Evolutionary conservation across 2,113 vertebrate genomes (phyloP).

Genomic region (Calyptommatus sinebrachiatus): DNA sequence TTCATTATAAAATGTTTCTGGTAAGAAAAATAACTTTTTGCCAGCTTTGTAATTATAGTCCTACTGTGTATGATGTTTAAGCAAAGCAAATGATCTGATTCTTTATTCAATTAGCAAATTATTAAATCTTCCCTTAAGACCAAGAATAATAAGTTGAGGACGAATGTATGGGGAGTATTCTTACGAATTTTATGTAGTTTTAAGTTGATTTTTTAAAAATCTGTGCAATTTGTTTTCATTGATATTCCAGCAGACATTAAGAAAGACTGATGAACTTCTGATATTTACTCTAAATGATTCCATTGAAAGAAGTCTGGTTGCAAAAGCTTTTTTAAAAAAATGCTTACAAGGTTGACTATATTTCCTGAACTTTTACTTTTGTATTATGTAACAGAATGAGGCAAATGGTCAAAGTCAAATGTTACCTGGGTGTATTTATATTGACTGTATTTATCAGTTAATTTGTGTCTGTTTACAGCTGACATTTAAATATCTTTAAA

Average conservation of each 20-base stretch:
- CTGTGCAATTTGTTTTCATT: neutral
- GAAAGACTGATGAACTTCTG: neutral
- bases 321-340: neutral
- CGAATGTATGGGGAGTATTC: neutral
- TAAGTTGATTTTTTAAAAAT: slow-evolving; percentile 27
- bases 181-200: slow-evolving; percentile 26
- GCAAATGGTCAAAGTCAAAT: neutral
- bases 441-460: too few species aligned
- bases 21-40: neutral
- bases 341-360: neutral
- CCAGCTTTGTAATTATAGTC: slow-evolving; percentile 8
- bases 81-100: slow-evolving; percentile 13
- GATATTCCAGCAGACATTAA: slow-evolving; percentile 6
- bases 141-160: slow-evolving; percentile 21
- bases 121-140: neutral
- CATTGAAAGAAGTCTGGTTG: neutral
- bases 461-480: too few species aligned
- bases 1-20: neutral
- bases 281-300: neutral
- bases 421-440: neutral
- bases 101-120: slow-evolving; percentile 5
- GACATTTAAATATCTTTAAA: too few species aligned
- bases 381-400: neutral
- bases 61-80: slow-evolving; percentile 19
- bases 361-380: neutral